Evolutionary conservation across 2,888 invertebrate genomes (phyloP).

Genomic region (Pyrgus malvae): DNA sequence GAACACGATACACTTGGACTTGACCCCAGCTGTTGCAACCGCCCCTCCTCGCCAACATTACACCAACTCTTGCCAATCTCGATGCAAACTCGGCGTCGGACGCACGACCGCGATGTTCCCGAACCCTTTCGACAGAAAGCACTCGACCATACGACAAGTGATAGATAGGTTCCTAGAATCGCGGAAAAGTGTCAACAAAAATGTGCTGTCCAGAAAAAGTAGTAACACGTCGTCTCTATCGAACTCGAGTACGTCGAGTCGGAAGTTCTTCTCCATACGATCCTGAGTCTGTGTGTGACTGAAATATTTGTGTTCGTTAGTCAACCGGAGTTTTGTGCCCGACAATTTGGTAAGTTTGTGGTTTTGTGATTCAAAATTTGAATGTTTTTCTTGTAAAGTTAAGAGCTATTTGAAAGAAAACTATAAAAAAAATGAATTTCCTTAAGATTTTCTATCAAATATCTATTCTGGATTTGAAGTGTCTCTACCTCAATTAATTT

Average conservation of each 20-base stretch:
- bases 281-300: constrained; percentile 34
- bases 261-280: constrained; percentile 33
- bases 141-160: constrained; percentile 85
- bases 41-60: constrained; percentile 7
- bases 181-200: constrained; percentile 45
- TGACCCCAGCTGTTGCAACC: constrained; percentile 19
- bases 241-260: constrained; percentile 35
- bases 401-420: no score
- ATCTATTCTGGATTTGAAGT: no score
- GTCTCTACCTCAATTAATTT: no score
- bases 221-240: constrained; percentile 53
- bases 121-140: constrained; percentile 86
- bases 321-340: constrained; percentile 26
- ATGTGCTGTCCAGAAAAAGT: constrained; percentile 54
- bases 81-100: constrained; percentile 32
- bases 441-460: no score
- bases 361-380: no score
- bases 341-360: constrained; percentile 32
- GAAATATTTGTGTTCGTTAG: constrained; percentile 24
- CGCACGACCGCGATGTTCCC: constrained; percentile 82
- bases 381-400: no score
- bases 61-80: constrained; percentile 14
- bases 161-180: constrained; percentile 82
- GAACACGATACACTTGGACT: constrained; percentile 19
- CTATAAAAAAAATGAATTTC: no score